Conservation (phyloP, 2,113 vertebrate genomes). For the Rhabdomys dilectus region DNA sequence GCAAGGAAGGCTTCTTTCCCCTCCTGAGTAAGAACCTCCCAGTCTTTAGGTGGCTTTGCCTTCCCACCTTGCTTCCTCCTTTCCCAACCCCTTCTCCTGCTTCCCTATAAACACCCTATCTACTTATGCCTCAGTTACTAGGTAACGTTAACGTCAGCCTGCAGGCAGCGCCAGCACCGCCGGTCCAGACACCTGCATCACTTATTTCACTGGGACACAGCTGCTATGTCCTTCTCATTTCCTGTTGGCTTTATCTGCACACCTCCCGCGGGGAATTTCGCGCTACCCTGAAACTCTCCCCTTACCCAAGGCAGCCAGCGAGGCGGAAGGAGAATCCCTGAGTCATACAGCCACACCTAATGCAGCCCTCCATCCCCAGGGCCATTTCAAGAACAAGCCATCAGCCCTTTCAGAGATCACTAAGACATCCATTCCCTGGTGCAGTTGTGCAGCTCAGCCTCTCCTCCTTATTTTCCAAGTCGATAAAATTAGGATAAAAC, state of each 20-base stretch:
- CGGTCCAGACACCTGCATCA: neutral
- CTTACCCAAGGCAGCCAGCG: neutral
- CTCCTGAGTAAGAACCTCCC: neutral
- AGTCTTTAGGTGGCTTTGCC: neutral
- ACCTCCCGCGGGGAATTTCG: neutral
- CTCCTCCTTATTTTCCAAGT: neutral
- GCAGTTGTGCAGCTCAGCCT: neutral
- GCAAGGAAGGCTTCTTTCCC: neutral
- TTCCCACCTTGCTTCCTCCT: neutral
- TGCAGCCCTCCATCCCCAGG: neutral
- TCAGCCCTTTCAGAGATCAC: neutral
- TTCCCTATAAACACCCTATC: neutral
- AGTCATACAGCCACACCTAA: neutral
- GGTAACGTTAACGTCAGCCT: slow-evolving; percentile 45
- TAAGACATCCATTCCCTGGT: neutral
- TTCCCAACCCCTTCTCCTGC: neutral
- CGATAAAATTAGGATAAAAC: slow-evolving; percentile 26
- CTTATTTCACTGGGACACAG: slow-evolving; percentile 35
- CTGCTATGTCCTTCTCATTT: slow-evolving; percentile 65
- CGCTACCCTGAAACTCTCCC: neutral
- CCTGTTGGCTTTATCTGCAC: slow-evolving; percentile 69
- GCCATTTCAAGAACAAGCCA: neutral
- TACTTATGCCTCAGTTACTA: neutral
- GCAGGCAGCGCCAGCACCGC: neutral
- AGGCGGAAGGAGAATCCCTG: neutral